Evolutionary conservation across 2,888 invertebrate species (phyloP).

Genomic region (Ctena decussata): DNA sequence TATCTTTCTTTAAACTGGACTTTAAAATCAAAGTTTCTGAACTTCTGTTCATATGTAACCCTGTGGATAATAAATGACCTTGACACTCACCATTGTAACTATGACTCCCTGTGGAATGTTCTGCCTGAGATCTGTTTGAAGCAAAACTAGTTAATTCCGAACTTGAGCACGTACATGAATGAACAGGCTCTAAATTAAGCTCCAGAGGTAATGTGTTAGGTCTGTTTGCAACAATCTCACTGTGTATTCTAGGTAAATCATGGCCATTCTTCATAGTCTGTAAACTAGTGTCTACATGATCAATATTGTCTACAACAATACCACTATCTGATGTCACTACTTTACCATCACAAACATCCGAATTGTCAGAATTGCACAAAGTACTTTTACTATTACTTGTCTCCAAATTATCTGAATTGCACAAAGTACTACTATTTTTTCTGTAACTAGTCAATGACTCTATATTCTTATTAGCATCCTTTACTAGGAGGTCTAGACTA

Average conservation of each 20-base stretch:
- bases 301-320: constrained; percentile 57
- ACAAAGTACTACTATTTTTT: background rate
- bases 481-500: constrained; percentile 49
- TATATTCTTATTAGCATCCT: constrained; percentile 45
- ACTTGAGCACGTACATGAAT: constrained; percentile 11
- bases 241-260: background rate
- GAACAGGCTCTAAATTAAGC: background rate
- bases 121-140: constrained; percentile 32
- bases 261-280: background rate
- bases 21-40: constrained; percentile 72
- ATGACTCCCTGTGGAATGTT: constrained; percentile 55
- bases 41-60: constrained; percentile 64
- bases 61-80: constrained; percentile 58
- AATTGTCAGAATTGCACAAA: constrained; percentile 13
- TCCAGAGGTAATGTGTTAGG: background rate
- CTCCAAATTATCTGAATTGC: constrained; percentile 11
- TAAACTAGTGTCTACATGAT: background rate
- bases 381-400: background rate
- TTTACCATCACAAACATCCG: constrained; percentile 35
- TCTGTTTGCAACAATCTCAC: background rate
- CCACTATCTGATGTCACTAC: constrained; percentile 80
- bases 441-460: constrained; percentile 25
- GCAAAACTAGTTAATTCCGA: constrained; percentile 6
- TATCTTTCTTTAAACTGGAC: constrained; percentile 72
- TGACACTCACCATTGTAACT: constrained; percentile 72